Evolutionary conservation across 2,888 invertebrate genomes (phyloP).

Genomic region (Formica aserva): DNA sequence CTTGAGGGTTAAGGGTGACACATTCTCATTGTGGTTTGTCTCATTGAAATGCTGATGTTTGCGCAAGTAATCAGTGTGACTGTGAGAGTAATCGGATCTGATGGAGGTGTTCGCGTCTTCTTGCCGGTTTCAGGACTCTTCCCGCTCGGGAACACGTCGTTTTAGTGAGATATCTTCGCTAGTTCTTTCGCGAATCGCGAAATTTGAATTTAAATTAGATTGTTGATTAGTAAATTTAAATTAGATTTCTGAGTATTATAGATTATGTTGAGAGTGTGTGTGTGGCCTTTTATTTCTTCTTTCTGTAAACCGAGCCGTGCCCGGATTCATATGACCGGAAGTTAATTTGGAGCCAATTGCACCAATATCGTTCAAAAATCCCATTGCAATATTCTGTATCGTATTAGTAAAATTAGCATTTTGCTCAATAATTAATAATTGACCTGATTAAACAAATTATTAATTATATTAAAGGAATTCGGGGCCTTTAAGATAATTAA

Average conservation of each 20-base stretch:
- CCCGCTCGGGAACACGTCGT: slow-evolving; percentile 36
- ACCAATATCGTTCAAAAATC: background rate
- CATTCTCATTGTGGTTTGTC: slow-evolving; percentile 44
- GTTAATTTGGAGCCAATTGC: slow-evolving; percentile 26
- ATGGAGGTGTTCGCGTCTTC: slow-evolving; percentile 34
- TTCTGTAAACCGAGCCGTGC: background rate
- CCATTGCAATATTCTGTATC: background rate
- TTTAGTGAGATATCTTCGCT: slow-evolving; percentile 6
- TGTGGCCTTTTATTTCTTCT: background rate
- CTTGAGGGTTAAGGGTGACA: slow-evolving; percentile 54
- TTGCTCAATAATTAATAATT: background rate
- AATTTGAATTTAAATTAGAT: slow-evolving; percentile 21
- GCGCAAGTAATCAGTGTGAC: slow-evolving; percentile 47
- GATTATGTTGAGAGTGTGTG: background rate
- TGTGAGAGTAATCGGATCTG: slow-evolving; percentile 48
- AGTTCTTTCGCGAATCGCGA: background rate
- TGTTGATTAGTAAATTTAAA: too few relatives aligned
- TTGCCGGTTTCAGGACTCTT: slow-evolving; percentile 28
- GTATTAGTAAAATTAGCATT: background rate
- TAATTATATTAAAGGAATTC: background rate
- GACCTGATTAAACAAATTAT: background rate
- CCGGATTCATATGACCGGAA: slow-evolving; percentile 17
- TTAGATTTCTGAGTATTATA: background rate
- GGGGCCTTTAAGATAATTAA: background rate
- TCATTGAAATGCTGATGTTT: slow-evolving; percentile 55